Conservation (phyloP, 2,888 invertebrate genomes). For the Cerastoderma edule region DNA sequence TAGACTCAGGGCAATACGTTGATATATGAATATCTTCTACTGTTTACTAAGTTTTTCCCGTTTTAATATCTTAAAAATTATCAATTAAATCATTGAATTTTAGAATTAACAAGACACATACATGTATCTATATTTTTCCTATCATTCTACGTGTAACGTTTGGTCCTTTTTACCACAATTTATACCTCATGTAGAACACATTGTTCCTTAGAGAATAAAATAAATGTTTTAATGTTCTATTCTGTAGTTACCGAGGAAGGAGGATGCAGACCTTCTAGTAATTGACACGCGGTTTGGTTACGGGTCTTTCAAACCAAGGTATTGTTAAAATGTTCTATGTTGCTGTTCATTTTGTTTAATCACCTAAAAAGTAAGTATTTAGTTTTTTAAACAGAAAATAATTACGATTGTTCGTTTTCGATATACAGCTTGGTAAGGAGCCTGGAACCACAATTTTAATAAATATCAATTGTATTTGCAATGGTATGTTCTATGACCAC, state of each 20-base stretch:
- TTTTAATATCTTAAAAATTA: too few species aligned
- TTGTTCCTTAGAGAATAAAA: background rate
- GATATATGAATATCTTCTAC: too few species aligned
- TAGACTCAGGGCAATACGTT: too few species aligned
- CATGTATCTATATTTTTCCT: background rate
- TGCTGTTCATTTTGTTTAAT: background rate
- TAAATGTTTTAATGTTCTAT: background rate
- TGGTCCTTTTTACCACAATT: background rate
- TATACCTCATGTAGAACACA: background rate
- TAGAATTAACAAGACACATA: background rate
- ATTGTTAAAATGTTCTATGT: background rate
- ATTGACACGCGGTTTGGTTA: conserved; percentile 57
- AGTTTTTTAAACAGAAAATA: background rate
- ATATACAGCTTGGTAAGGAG: too few species aligned
- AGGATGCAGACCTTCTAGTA: background rate
- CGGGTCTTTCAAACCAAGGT: conserved; percentile 61
- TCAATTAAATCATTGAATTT: too few species aligned
- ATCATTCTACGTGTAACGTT: background rate
- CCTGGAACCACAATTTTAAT: too few species aligned
- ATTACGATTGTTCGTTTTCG: background rate
- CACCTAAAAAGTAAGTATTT: background rate
- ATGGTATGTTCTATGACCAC: background rate
- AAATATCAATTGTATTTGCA: background rate
- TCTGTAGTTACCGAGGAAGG: conserved; percentile 37
- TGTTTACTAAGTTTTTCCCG: too few species aligned